These are phyloP conservation scores for Geophilus truncorum DNA, from an alignment of 2,888 invertebrate genomes.

Conservation along the genomic window DNA sequence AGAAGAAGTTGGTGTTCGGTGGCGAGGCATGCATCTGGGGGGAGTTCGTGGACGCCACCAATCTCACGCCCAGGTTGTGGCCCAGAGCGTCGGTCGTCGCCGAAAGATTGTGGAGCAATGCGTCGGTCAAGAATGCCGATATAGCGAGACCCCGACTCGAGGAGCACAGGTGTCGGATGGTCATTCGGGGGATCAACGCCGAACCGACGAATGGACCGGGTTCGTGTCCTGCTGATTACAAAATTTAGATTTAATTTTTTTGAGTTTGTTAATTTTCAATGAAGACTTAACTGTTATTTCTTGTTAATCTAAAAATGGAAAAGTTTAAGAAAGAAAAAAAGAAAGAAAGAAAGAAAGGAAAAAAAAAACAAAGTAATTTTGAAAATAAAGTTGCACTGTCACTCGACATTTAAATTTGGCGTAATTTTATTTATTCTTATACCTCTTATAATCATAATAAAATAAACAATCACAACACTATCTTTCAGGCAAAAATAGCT, in stretches of 20 bases:
- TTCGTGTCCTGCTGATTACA: conserved; percentile 48
- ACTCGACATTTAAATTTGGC: background rate
- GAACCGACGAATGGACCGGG: conserved; percentile 67
- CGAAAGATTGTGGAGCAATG: conserved; percentile 73
- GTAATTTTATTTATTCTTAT: background rate
- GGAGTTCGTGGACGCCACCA: conserved; percentile 70
- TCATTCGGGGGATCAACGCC: conserved; percentile 61
- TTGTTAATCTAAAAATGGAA: no score
- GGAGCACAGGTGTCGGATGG: conserved; percentile 62
- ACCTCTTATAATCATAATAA: background rate
- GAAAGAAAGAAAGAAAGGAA: no score
- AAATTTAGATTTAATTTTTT: background rate
- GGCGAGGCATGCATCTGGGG: conserved; percentile 94
- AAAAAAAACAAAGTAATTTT: no score
- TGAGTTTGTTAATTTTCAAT: background rate
- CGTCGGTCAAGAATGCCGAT: conserved; percentile 47
- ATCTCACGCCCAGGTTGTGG: conserved; percentile 63
- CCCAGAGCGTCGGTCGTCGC: conserved; percentile 80
- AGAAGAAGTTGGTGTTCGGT: conserved; percentile 67
- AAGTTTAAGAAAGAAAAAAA: no score
- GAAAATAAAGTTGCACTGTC: no score
- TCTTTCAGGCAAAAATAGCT: background rate
- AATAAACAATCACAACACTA: background rate
- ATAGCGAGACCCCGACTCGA: conserved; percentile 54
- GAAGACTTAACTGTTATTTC: no score